Base-by-base conservation (phyloP, 2,797 vertebrate genomes). In the Trachops cirrhosus region DNA sequence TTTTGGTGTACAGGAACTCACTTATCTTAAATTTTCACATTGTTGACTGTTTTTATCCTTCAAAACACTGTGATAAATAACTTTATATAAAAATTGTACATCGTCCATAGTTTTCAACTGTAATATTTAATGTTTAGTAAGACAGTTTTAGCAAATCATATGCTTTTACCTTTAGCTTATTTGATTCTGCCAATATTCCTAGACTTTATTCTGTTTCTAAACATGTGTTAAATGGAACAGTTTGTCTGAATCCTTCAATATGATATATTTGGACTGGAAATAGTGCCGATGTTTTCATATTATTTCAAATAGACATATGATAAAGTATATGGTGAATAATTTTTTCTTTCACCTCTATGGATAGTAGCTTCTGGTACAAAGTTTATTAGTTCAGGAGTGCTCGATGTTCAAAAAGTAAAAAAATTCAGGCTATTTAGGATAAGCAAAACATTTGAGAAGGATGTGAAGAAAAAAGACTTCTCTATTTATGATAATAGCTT, bases 381-480 rank as follows among this genome's bases (percentile, higher is more conserved):
- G 9, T 74, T 89, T 93, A 70, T 91, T 96, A 54, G 75, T 89
- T 97, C 93, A 89, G 83, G 84, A 95, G 46, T 88, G 22, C 29
- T 90, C 48, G 67, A 21, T 82, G 16, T 80, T 97, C 77, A 90
- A 39, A 91, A 95, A 83, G 75, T 88, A 95, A 57, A 95, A 95
- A 67, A 12, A 88, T 75, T 88, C 41, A 82, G 8, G 39, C 41
- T 75, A 50, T 54, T 82, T 80, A 90, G 26, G 50, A 48, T 85
- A 84, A 91, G 19, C 86, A 92, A 86, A 93, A 68, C 79, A 87
- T 80, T 34, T 46, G 41, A 89, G 50, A 86, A 91, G 39, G 59
- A 44, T 84, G 14, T 75, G 91, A 57, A 39, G 26, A 18, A 39
- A 59, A 22, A 9, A 22, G 22, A 34, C 44, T 54, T 62, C 16